Conservation (phyloP, 2,888 invertebrate genomes). For the Steinernema scapterisci region DNA sequence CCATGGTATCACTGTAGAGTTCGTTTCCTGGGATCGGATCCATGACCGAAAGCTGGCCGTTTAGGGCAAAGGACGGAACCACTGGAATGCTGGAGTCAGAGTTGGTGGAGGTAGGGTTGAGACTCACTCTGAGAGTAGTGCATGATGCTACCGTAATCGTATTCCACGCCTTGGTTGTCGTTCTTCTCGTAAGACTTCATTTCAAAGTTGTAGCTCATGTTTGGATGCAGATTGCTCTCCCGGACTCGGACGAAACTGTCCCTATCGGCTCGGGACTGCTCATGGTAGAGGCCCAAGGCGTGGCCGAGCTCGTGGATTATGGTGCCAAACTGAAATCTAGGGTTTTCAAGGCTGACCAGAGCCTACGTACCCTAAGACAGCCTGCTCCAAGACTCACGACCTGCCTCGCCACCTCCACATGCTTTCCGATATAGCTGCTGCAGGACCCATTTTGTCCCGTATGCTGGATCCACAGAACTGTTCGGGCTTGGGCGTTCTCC, state of each 20-base stretch:
- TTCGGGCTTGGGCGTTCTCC: constrained; percentile 50
- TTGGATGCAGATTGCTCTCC: no score
- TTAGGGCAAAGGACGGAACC: neutral
- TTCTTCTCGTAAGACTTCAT: constrained; percentile 58
- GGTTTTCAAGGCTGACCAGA: no score
- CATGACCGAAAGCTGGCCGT: neutral
- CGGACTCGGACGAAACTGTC: constrained; percentile 37
- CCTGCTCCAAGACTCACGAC: no score
- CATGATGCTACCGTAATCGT: constrained; percentile 56
- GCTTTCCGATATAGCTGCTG: no score
- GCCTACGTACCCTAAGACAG: no score
- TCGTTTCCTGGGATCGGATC: constrained; percentile 37
- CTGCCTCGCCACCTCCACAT: no score
- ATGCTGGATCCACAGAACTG: no score
- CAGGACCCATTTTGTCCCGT: no score
- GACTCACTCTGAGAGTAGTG: constrained; percentile 26
- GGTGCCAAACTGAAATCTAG: no score
- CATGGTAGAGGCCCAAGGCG: constrained; percentile 59
- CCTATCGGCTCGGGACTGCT: constrained; percentile 57
- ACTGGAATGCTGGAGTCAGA: neutral
- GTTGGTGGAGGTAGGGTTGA: no score
- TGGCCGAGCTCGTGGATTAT: constrained; percentile 58
- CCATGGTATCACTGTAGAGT: constrained; percentile 46
- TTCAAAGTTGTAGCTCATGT: constrained; percentile 46
- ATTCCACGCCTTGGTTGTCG: constrained; percentile 59